Percentiles rank a stretch among this genome's conserved stretches.
phyloP scores from a whole-genome alignment of 1,140 invertebrate species.

The Papilio helenus region DNA sequence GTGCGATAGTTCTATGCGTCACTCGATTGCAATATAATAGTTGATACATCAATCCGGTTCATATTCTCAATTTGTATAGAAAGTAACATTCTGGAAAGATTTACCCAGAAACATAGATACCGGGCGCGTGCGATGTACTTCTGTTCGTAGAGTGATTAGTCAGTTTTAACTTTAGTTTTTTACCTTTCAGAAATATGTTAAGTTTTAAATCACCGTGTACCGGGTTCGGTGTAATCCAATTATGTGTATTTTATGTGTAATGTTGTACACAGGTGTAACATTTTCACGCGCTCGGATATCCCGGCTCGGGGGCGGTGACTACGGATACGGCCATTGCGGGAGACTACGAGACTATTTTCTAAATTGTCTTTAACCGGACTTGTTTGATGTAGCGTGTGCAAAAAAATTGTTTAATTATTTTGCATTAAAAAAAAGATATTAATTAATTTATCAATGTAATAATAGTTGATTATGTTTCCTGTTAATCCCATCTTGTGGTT shows the following conservation, averaged over 20 bases:
- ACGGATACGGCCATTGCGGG: conserved; percentile 43
- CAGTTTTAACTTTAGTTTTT: not conserved
- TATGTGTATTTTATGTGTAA: not conserved
- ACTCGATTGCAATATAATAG: conserved; percentile 14
- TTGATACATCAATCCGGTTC: conserved; percentile 40
- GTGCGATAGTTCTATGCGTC: too few species aligned
- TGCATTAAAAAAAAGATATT: too few species aligned
- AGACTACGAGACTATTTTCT: conserved; percentile 40
- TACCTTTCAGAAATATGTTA: too few species aligned
- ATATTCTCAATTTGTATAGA: conserved; percentile 46
- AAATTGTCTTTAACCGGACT: conserved; percentile 41
- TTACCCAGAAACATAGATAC: conserved; percentile 45
- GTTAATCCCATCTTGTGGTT: too few species aligned
- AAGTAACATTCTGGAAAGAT: conserved; percentile 41
- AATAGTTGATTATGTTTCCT: too few species aligned
- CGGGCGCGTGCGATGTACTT: conserved; percentile 30
- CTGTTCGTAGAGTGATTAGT: not conserved
- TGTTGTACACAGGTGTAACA: not conserved
- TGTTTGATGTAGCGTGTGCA: conserved; percentile 25
- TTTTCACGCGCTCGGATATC: conserved; percentile 35
- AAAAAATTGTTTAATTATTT: too few species aligned
- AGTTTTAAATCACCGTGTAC: not conserved
- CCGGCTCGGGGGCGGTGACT: conserved; percentile 8
- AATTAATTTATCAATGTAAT: too few species aligned
- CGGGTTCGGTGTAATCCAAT: not conserved